These are phyloP conservation scores for Lamellibrachia luymesi DNA, from an alignment of 1,140 invertebrate genomes.

Conservation along the genomic window DNA sequence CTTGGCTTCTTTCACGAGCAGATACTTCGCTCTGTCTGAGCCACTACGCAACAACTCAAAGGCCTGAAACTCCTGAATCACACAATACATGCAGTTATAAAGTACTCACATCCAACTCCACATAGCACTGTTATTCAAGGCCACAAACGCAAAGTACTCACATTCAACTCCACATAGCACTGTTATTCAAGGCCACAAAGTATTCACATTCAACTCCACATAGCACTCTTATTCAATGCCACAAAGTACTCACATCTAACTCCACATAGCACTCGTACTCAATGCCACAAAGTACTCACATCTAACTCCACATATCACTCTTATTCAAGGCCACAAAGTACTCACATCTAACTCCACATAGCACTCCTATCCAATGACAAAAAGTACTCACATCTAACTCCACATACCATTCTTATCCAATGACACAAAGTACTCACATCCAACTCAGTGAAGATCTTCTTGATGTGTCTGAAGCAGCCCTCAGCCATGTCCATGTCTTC, in stretches of 20 bases:
- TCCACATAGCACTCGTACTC: too few species aligned
- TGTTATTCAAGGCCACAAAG: too few species aligned
- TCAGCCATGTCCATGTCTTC: constrained; percentile 89
- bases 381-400: background rate
- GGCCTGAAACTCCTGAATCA: constrained; percentile 81
- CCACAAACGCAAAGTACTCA: too few species aligned
- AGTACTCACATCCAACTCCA: background rate
- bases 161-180: background rate
- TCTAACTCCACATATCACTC: background rate
- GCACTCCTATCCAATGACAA: background rate
- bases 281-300: too few species aligned
- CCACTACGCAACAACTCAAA: constrained; percentile 93
- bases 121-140: background rate
- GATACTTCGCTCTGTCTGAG: constrained; percentile 90
- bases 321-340: background rate
- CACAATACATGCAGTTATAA: constrained; percentile 11
- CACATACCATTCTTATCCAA: background rate
- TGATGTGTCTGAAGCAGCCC: constrained; percentile 93
- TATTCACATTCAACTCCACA: too few species aligned
- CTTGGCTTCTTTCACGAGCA: constrained; percentile 97
- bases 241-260: too few species aligned
- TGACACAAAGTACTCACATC: constrained; percentile 47
- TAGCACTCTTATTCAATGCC: too few species aligned
- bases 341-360: background rate
- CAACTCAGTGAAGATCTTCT: constrained; percentile 92